Percentiles rank a stretch among this genome's conserved stretches.
These are phyloP conservation scores for Globodera rostochiensis DNA, from an alignment of 1,140 invertebrate genomes.

Conservation along the genomic window DNA sequence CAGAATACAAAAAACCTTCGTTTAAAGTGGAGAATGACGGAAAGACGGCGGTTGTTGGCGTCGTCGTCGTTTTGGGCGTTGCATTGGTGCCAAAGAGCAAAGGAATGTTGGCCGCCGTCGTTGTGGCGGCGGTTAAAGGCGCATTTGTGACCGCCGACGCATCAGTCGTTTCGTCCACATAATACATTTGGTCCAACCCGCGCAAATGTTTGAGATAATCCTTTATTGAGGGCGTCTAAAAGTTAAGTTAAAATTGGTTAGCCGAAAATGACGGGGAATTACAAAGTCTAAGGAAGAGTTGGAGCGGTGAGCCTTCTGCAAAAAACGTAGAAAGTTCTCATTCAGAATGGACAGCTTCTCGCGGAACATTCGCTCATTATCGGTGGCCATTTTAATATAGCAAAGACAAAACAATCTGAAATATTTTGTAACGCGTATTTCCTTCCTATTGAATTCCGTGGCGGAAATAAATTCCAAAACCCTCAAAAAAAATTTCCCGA, in stretches of 20 bases:
- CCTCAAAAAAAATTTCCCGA: too few species aligned
- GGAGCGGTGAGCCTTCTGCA: conserved; percentile 7
- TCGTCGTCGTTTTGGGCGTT: too few species aligned
- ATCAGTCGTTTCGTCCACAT: background rate
- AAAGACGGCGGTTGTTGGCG: too few species aligned
- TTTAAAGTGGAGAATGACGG: too few species aligned
- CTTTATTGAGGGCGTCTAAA: conserved; percentile 17
- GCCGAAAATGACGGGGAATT: background rate
- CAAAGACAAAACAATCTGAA: background rate
- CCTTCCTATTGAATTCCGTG: too few species aligned
- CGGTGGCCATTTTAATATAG: background rate
- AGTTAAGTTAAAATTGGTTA: background rate
- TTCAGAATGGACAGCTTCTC: conserved; percentile 28
- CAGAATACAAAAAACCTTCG: too few species aligned
- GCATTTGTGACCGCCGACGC: background rate
- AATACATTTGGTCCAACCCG: conserved; percentile 23
- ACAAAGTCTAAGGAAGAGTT: conserved; percentile 16
- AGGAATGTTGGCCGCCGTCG: background rate
- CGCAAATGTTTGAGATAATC: conserved; percentile 25
- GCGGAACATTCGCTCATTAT: background rate
- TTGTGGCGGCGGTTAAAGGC: background rate
- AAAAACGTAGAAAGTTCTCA: conserved; percentile 24
- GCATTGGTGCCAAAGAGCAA: background rate
- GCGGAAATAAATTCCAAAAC: too few species aligned
- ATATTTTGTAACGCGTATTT: too few species aligned